Evolutionary conservation across 2,113 vertebrate genomes (phyloP).

Genomic region (Saimiri boliviensis): DNA sequence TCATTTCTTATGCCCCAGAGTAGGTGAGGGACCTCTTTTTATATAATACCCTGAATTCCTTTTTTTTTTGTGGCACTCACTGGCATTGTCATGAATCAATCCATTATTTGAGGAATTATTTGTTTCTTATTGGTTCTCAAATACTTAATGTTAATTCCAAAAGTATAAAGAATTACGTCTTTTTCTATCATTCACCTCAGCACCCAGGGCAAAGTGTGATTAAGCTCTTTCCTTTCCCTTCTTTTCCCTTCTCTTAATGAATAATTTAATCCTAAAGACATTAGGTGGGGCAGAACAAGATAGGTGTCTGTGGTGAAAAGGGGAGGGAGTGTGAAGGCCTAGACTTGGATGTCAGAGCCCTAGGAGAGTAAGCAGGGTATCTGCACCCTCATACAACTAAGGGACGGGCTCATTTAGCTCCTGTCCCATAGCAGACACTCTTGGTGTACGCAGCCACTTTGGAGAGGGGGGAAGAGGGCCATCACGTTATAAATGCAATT

Average conservation of each 20-base stretch:
- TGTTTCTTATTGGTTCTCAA: slow-evolving; percentile 25
- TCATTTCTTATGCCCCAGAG: slow-evolving; percentile 45
- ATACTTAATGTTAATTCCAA: slow-evolving; percentile 46
- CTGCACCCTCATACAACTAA: not conserved
- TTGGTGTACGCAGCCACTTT: slow-evolving; percentile 36
- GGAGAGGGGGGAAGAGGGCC: not conserved
- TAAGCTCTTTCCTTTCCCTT: not conserved
- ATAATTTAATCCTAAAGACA: slow-evolving; percentile 64
- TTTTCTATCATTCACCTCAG: not conserved
- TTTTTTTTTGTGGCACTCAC: not conserved
- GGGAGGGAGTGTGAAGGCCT: not conserved
- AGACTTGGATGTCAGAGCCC: not conserved
- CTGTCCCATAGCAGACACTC: not conserved
- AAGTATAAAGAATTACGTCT: not conserved
- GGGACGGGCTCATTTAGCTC: not conserved
- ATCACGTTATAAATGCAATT: slow-evolving; percentile 47
- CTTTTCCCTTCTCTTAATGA: slow-evolving; percentile 22
- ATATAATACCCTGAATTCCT: slow-evolving; percentile 6
- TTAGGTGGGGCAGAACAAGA: not conserved
- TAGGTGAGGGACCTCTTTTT: slow-evolving; percentile 48
- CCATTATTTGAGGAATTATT: slow-evolving; percentile 37
- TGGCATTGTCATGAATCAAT: slow-evolving; percentile 25
- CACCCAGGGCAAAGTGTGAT: not conserved
- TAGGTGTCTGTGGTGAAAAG: not conserved
- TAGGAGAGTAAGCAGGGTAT: not conserved